A percentile compares a stretch with the other conserved stretches of the same genome.
phyloP scores from a whole-genome alignment of 2,888 invertebrate species.

The Lobophora halterata region DNA sequence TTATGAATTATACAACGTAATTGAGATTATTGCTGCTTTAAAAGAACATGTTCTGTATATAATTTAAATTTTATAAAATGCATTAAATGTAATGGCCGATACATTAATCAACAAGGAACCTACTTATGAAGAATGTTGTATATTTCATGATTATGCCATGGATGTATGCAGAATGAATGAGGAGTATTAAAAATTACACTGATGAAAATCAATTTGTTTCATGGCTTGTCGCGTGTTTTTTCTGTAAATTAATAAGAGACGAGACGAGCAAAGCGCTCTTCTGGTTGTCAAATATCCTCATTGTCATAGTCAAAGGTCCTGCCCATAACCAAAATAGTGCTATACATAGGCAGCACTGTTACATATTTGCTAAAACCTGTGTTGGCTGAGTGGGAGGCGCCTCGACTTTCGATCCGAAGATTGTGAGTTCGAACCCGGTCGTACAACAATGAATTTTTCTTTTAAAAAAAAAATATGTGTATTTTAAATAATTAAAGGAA shows the following conservation, averaged over 20 bases:
- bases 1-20: conserved; percentile 18
- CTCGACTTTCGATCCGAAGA: no score
- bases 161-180: conserved; percentile 12
- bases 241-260: not conserved
- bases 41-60: conserved; percentile 18
- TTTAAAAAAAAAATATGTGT: no score
- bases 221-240: not conserved
- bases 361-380: no score
- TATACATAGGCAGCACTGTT: no score
- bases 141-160: conserved; percentile 9
- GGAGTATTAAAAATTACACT: conserved; percentile 6
- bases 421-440: no score
- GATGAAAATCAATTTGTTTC: conserved; percentile 14
- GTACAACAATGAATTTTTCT: no score
- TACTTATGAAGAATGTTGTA: conserved; percentile 9
- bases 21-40: conserved; percentile 18
- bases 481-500: no score
- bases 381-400: no score
- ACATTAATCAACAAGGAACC: conserved; percentile 17
- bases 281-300: no score
- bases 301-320: no score
- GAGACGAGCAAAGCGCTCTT: not conserved
- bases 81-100: conserved; percentile 25
- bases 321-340: no score
- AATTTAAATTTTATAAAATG: conserved; percentile 30